Evolutionary conservation across 2,113 vertebrate species (phyloP), one percentile per base, ranked within the genome.

Genomic region (Balaenoptera acutorostrata): DNA sequence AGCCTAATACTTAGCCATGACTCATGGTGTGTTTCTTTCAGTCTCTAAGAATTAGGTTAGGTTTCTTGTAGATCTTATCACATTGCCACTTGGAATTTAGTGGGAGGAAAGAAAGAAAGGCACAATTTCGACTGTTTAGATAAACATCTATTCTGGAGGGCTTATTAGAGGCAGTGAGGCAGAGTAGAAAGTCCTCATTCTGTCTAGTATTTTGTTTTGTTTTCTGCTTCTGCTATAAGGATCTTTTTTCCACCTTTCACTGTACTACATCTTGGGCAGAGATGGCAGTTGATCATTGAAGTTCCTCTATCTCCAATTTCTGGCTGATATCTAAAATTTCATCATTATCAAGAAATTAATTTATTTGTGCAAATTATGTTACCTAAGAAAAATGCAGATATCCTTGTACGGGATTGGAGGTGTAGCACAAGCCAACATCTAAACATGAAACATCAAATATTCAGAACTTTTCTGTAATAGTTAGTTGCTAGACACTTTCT

Each of bases 11-110:
- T 93, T 93, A 84, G 20, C 78, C 25, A 36, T 95, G 94, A 95
- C 92, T 96, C 87, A 87, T 66, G 3, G 74, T 84, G 63, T 74
- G 89, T 96, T 69, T 93, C 82, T 82, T 97, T 88, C 69, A 90
- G 66, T 77, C 21, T 90, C 20, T 75, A 96, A 97, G 87, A 96
- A 90, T 81, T 75, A 96, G 93, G 90, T 64, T 84, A 90, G 68
- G 59, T 96, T 97, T 97, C 88, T 93, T 95, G 4, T 68, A 80
- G 69, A 74, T 97, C 41, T 97, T 97, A 68, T 82, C 83, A 81
- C n/a, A 33, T 39, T 93, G 64, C 90, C 77, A 59, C 11, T 64
- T 78, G 72, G 71, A 84, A 57, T 92, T 87, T 90, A 90, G 57
- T 63, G 74, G 31, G 86, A 90, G 52, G 75, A 39, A 84, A 92